These are phyloP conservation scores for Pseudococcus jackbeardsleyi DNA, from an alignment of 2,888 invertebrate genomes.

Conservation along the genomic window DNA sequence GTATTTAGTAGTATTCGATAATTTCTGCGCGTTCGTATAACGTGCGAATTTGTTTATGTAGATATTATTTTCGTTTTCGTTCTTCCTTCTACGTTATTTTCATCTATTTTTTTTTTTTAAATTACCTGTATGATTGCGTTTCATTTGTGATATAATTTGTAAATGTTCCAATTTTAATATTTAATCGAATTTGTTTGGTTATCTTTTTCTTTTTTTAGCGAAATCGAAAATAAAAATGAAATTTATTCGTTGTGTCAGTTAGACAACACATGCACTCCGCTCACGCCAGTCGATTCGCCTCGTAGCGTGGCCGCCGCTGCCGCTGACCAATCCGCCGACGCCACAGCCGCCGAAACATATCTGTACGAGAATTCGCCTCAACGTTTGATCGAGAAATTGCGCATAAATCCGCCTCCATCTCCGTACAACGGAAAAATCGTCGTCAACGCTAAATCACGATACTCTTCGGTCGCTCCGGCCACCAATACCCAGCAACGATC, in stretches of 20 bases:
- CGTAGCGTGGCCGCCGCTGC: constrained; percentile 66
- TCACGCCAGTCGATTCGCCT: constrained; percentile 28
- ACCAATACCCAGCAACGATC: constrained; percentile 64
- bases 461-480: neutral
- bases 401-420: neutral
- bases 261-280: constrained; percentile 61
- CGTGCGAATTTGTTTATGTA: neutral
- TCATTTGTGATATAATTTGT: neutral
- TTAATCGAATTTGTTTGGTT: constrained; percentile 15
- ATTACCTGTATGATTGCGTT: no score
- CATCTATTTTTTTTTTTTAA: no score
- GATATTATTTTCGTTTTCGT: no score
- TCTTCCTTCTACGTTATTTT: no score
- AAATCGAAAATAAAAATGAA: constrained; percentile 84
- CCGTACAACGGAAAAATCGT: neutral
- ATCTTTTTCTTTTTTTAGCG: constrained; percentile 73
- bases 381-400: constrained; percentile 48
- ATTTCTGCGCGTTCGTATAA: neutral
- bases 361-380: constrained; percentile 57
- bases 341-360: constrained; percentile 34
- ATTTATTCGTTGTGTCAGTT: constrained; percentile 80
- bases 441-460: neutral
- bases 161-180: neutral
- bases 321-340: constrained; percentile 4
- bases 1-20: neutral